Evolutionary conservation across 1,140 invertebrate genomes (phyloP).

Genomic region (Sweltsa coloradensis): DNA sequence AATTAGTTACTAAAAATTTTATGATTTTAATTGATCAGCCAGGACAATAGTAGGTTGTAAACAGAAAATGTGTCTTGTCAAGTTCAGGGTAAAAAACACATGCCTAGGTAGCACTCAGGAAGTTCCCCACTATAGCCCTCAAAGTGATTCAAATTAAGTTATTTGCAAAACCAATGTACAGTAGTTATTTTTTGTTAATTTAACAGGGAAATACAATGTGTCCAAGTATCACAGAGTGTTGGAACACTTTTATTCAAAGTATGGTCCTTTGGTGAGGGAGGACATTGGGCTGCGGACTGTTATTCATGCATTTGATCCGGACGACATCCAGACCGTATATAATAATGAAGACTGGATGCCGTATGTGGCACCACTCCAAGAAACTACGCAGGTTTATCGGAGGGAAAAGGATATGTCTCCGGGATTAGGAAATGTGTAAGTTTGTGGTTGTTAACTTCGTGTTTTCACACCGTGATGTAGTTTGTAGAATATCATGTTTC

Average conservation of each 20-base stretch:
- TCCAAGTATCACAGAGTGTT: constrained; percentile 24
- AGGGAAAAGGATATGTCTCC: constrained; percentile 31
- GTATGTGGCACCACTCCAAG: constrained; percentile 34
- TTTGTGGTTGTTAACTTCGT: constrained; percentile 9
- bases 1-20: too few relatives aligned
- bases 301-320: constrained; percentile 28
- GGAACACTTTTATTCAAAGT: constrained; percentile 20
- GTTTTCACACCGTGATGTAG: too few relatives aligned
- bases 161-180: not conserved
- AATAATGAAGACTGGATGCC: constrained; percentile 35
- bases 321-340: constrained; percentile 27
- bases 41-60: too few relatives aligned
- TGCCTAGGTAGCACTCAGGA: too few relatives aligned
- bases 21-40: too few relatives aligned
- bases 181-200: constrained; percentile 3
- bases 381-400: constrained; percentile 36
- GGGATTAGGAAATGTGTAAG: constrained; percentile 42
- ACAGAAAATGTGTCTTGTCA: not conserved
- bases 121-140: not conserved
- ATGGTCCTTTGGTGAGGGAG: constrained; percentile 27
- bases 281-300: constrained; percentile 21
- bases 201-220: constrained; percentile 23
- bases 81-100: too few relatives aligned
- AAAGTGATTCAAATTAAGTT: not conserved
- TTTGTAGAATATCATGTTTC: too few relatives aligned